Evolutionary conservation across 2,797 vertebrate species (phyloP), one percentile per base, ranked within the genome.

Genomic region (Hippopotamyrus pictus): DNA sequence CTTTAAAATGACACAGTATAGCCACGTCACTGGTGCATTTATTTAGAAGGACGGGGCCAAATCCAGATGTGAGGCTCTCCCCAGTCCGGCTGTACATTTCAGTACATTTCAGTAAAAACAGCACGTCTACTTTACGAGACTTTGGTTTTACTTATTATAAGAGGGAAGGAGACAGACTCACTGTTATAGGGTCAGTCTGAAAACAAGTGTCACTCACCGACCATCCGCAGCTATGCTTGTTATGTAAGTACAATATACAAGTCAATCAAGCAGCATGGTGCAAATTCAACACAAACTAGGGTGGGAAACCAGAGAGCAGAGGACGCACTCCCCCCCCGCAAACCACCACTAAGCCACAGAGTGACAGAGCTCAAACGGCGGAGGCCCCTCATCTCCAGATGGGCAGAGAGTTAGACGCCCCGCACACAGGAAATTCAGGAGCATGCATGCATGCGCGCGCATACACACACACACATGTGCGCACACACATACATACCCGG

Each of bases 351-450:
- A 91, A 91, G 91, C 92, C 93, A 95, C 93, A 94, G 95, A 95
- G 88, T 82, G 88, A 69, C 86, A 94, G 93, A 93, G 89, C 93
- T 93, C 92, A 93, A 93, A 92, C 92, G 92, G 94, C 94, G 92
- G 91, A 93, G 92, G 12, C 91, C 93, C 94, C 94, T 93, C 91
- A 91, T 90, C 90, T 91, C 93, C 92, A 94, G 93, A 94, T 93
- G 92, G 92, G 92, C 92, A 91, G 89, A 91, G 89, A 1, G 29
- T 73, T 33, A 73, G 65, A 33, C 29, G 29, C 65, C 65, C 29
- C 12, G 4, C 65, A 12, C 65, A 73, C 86, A 84, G 73, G 86
- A 44, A 88, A 86, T 17, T 87, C 69, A 73, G 84, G 88, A 90
- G 89, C 33, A 92, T 91, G 91, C 90, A 65, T 83, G n/a, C 88